Base-by-base conservation (phyloP, 35 echinoderm and acorn worm genomes). In the Stichopus chloronotus region DNA sequence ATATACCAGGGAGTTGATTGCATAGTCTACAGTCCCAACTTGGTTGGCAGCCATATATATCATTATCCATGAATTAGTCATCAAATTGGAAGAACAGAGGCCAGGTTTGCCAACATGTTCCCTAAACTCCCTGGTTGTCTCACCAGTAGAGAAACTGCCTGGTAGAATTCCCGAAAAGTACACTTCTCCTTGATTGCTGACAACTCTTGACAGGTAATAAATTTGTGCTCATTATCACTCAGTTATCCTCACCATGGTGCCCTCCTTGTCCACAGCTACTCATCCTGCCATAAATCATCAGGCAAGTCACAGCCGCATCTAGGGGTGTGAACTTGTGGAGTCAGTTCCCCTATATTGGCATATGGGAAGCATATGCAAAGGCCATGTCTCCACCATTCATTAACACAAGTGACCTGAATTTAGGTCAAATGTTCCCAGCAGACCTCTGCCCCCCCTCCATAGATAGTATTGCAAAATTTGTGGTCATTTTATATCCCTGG, bases 241-340 rank as follows among this genome's bases (percentile, higher is more conserved):
- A 83, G 55, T 83, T 83, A 83, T n/a, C 52, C 56, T 8, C 80
- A 83, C 56, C 80, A 83, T 54, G 52, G 80, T 57, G 9, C 80
- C 43, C 13, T 58, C 20, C 80, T 83, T 83, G 69, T 83, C 80
- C 53, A 13, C 52, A 83, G 43, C 80, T 55, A 17, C 8, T 17
- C 80, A 53, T 54, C 80, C 56, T 57, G 5, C 7, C 8, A 53
- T 83, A 83, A 83, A 83, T 83, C 80, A 56, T 5, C 53, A 20
- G 80, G 25, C 10, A 83, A 19, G 20, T 43, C 30, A 43, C 80
- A 55, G 69, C 55, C 43, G 55, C 52, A 30, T 55, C 25, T 7
- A 30, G 55, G 20, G 52, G 52, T 56, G 80, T 24, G 69, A 74
- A 2, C 13, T 74, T 14, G 69, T 20, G 22, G 17, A 20, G 22